These are phyloP conservation scores for Spea multiplicata DNA, from an alignment of 2,113 vertebrate genomes.

Conservation along the genomic window DNA sequence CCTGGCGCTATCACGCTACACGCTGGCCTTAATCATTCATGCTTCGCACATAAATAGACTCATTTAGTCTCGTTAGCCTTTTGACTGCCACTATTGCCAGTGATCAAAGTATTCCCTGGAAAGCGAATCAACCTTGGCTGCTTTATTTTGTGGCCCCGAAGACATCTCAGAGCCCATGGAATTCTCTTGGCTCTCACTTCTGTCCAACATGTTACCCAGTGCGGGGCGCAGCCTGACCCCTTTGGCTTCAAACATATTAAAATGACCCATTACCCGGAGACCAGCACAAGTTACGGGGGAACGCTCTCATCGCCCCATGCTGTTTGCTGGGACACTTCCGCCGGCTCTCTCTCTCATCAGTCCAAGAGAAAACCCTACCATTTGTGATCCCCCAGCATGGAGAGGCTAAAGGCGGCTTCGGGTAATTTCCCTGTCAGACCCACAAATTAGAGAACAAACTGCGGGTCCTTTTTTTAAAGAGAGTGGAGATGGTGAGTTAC, in stretches of 20 bases:
- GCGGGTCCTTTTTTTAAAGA: conserved; percentile 47
- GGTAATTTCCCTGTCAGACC: conserved; percentile 48
- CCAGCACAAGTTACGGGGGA: no score
- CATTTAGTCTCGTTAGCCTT: background rate
- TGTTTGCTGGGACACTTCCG: no score
- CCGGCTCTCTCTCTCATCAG: no score
- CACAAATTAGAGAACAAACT: conserved; percentile 55
- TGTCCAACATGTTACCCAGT: no score
- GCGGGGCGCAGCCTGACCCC: no score
- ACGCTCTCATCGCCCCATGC: no score
- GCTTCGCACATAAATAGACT: background rate
- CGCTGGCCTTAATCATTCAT: rapidly evolving
- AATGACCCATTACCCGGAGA: no score
- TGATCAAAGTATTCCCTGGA: background rate
- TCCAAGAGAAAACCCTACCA: background rate
- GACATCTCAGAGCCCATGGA: no score
- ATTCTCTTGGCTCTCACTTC: no score
- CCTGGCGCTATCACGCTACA: background rate
- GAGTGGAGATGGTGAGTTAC: conserved; percentile 46
- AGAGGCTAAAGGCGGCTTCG: conserved; percentile 47
- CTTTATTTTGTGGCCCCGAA: background rate
- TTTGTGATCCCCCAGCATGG: background rate
- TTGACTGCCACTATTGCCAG: rapidly evolving
- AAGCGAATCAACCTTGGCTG: background rate
- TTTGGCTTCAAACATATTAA: no score